Evolutionary conservation across 2,888 invertebrate genomes (phyloP).

Genomic region (Xylota segnis): DNA sequence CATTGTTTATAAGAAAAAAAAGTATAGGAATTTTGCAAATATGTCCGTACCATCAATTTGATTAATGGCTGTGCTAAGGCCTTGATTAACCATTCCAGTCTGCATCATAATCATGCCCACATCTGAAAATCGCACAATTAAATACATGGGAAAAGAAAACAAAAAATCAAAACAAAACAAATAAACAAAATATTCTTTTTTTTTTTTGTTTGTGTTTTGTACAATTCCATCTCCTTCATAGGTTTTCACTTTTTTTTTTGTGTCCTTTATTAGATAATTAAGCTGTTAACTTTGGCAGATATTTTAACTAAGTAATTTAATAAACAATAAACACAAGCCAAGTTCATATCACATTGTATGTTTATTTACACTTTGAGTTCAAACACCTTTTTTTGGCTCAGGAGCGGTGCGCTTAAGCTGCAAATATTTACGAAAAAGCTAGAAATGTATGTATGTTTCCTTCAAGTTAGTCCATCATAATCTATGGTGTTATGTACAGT

Average conservation of each 20-base stretch:
- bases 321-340: slow-evolving; percentile 35
- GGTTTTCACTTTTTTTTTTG: slow-evolving; percentile 60
- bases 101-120: slow-evolving; percentile 99
- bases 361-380: slow-evolving; percentile 45
- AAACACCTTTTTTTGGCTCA: slow-evolving; percentile 13
- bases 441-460: neutral
- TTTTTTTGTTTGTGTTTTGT: slow-evolving; percentile 15
- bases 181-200: slow-evolving; percentile 29
- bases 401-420: slow-evolving; percentile 34
- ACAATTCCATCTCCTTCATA: slow-evolving; percentile 49
- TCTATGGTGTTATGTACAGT: neutral
- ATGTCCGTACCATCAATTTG: slow-evolving; percentile 91
- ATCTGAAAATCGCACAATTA: slow-evolving; percentile 87
- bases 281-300: slow-evolving; percentile 51
- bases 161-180: slow-evolving; percentile 42
- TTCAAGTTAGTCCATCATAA: neutral
- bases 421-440: neutral
- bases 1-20: slow-evolving; percentile 58
- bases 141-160: slow-evolving; percentile 70
- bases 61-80: slow-evolving; percentile 89
- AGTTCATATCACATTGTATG: slow-evolving; percentile 4
- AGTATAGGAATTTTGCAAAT: slow-evolving; percentile 72
- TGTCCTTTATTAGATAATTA: slow-evolving; percentile 19
- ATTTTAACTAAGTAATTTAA: neutral
- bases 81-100: slow-evolving; percentile 97